These are phyloP conservation scores for Centroberyx gerrardi DNA, from an alignment of 2,797 vertebrate genomes.

Conservation along the genomic window DNA sequence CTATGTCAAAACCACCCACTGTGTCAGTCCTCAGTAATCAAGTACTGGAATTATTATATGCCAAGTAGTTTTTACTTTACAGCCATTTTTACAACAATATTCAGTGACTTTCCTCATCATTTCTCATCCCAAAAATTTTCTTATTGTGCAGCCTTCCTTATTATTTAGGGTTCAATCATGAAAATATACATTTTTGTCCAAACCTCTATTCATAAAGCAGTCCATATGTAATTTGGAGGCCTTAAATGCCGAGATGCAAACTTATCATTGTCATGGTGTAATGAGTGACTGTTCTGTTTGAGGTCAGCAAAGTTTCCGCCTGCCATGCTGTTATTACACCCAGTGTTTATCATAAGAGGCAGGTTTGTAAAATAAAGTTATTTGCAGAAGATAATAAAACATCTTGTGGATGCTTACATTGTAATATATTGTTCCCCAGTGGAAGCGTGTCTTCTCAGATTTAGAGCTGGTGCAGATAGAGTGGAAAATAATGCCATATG, in stretches of 20 bases:
- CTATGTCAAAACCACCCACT: too few relatives aligned
- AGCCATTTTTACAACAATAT: too few relatives aligned
- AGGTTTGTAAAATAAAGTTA: slow-evolving; percentile 8
- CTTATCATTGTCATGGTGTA: slow-evolving; percentile 35
- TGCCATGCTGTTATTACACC: slow-evolving; percentile 52
- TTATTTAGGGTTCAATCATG: background rate
- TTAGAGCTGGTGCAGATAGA: slow-evolving; percentile 41
- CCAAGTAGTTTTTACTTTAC: too few relatives aligned
- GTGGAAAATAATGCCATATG: slow-evolving; percentile 67
- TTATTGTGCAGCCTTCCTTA: background rate
- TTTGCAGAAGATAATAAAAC: background rate
- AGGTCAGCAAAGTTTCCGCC: background rate
- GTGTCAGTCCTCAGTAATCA: too few relatives aligned
- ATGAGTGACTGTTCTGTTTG: slow-evolving; percentile 35
- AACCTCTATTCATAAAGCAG: background rate
- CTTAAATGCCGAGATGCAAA: slow-evolving; percentile 2
- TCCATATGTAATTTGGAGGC: slow-evolving; percentile 3
- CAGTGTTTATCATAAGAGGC: slow-evolving; percentile 14
- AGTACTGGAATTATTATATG: too few relatives aligned
- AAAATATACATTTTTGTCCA: background rate
- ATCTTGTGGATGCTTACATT: background rate
- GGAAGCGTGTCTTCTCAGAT: background rate
- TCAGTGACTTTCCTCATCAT: too few relatives aligned
- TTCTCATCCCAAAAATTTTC: too few relatives aligned
- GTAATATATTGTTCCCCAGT: background rate